phyloP scores from a whole-genome alignment of 2,888 invertebrate species.

The Aporophyla lueneburgensis region DNA sequence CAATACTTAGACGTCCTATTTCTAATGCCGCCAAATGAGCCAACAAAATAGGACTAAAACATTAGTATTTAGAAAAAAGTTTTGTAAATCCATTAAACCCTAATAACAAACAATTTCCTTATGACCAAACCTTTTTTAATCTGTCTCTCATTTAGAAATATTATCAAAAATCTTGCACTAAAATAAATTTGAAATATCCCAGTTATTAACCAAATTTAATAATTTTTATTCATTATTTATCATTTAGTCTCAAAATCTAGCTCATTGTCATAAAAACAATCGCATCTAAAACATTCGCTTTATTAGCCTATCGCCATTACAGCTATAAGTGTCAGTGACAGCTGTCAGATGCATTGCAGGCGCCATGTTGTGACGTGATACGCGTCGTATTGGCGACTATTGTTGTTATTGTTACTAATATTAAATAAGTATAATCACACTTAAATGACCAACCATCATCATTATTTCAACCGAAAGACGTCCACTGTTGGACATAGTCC shows the following conservation, averaged over 20 bases:
- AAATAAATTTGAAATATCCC: neutral
- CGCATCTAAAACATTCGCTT: constrained; percentile 11
- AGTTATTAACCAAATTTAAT: neutral
- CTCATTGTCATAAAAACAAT: neutral
- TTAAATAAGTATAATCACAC: neutral
- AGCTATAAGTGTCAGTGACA: constrained; percentile 23
- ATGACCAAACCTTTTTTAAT: no score
- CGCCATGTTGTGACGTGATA: constrained; percentile 15
- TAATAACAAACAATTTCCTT: neutral
- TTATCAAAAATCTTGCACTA: neutral
- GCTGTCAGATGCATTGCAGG: constrained; percentile 27
- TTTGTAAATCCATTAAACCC: neutral
- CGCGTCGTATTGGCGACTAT: neutral
- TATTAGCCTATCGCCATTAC: constrained; percentile 3
- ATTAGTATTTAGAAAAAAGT: neutral
- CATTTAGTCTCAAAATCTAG: neutral
- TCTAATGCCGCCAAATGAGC: neutral
- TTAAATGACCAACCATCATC: neutral
- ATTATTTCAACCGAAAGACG: no score
- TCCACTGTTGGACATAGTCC: no score
- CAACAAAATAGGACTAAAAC: neutral
- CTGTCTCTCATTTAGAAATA: neutral
- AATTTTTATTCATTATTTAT: neutral
- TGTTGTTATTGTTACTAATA: neutral
- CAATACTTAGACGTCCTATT: neutral